These are phyloP conservation scores for Asbolus verrucosus DNA, from an alignment of 1,140 invertebrate species.

Conservation along the genomic window DNA sequence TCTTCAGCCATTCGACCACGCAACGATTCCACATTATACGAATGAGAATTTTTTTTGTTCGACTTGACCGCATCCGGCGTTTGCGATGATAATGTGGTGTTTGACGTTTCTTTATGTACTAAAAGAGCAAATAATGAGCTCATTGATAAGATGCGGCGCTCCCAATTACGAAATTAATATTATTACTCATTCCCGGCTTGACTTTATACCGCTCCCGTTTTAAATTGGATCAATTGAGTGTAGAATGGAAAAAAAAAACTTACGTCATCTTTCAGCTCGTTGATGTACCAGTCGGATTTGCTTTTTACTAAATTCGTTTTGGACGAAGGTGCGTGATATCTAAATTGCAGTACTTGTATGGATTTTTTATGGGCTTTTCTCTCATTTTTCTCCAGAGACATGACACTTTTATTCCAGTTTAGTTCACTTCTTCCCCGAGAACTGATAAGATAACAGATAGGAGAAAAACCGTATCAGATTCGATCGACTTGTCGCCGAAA, in stretches of 20 bases:
- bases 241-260: not conserved
- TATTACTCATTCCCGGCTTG: slow-evolving; percentile 14
- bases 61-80: slow-evolving; percentile 11
- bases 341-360: too few species aligned
- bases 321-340: too few species aligned
- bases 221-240: slow-evolving; percentile 11
- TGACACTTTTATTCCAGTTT: too few species aligned
- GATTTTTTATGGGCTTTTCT: too few species aligned
- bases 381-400: too few species aligned
- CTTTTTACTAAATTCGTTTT: not conserved
- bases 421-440: too few species aligned
- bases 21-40: slow-evolving; percentile 18
- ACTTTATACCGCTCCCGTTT: not conserved
- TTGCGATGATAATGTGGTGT: not conserved
- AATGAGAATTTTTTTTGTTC: not conserved
- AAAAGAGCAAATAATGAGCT: slow-evolving; percentile 25
- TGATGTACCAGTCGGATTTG: slow-evolving; percentile 35
- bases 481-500: too few species aligned
- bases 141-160: slow-evolving; percentile 32
- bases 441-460: too few species aligned
- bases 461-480: too few species aligned
- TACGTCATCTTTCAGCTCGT: slow-evolving; percentile 12
- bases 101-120: slow-evolving; percentile 2
- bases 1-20: slow-evolving; percentile 14
- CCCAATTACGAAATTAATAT: slow-evolving; percentile 36